Conservation (phyloP, 2,113 vertebrate genomes). For the Xenopus tropicalis region UCB_Xtro_10.0 CM004447.2:122933001-122933500, state of each 20-base stretch:
- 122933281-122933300: conserved; percentile 50
- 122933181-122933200: conserved; percentile 36
- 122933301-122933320: conserved; percentile 56
- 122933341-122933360: conserved; percentile 53
- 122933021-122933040: too few relatives aligned
- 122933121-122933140: conserved; percentile 31
- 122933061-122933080: conserved; percentile 13
- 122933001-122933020: background rate
- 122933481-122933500: background rate
- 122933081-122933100: conserved; percentile 30
- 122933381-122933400: conserved; percentile 55
- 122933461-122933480: background rate
- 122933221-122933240: conserved; percentile 39
- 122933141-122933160: conserved; percentile 42
- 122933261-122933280: conserved; percentile 43
- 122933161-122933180: conserved; percentile 44
- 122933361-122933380: conserved; percentile 57
- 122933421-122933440: conserved; percentile 46
- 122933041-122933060: conserved; percentile 2
- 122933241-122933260: conserved; percentile 45
- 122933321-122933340: conserved; percentile 53
- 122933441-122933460: conserved; percentile 29
- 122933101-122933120: conserved; percentile 34
- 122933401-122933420: conserved; percentile 44
- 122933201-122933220: conserved; percentile 46